A percentile compares a stretch with the other conserved stretches of the same genome.
Evolutionary conservation across 2,888 invertebrate genomes (phyloP).

Genomic region (Synergus laeviventris): DNA sequence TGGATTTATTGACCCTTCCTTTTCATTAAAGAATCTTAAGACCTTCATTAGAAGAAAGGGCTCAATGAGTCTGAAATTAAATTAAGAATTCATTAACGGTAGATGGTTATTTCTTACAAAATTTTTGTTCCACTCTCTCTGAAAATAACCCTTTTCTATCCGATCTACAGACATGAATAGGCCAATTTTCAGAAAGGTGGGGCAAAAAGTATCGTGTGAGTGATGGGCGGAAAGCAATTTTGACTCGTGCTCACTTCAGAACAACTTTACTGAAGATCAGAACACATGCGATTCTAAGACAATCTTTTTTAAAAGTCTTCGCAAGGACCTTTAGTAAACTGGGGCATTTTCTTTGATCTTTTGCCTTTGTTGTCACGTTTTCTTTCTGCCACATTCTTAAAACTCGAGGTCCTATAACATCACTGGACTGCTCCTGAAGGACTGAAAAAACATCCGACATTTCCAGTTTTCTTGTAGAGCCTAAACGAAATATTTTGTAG

Average conservation of each 20-base stretch:
- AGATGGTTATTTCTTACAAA: too few species aligned
- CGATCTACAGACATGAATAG: too few species aligned
- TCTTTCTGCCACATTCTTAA: background rate
- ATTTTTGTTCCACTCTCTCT: too few species aligned
- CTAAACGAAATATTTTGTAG: background rate
- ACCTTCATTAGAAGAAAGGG: conserved; percentile 68
- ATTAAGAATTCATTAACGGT: too few species aligned
- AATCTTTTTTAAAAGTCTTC: background rate
- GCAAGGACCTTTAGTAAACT: background rate
- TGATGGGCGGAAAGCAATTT: too few species aligned
- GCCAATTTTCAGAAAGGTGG: too few species aligned
- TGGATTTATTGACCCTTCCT: conserved; percentile 49
- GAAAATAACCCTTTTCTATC: too few species aligned
- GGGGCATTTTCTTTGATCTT: background rate
- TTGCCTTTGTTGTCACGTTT: background rate
- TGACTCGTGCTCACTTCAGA: background rate
- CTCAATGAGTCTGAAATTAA: conserved; percentile 64
- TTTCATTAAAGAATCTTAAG: conserved; percentile 62
- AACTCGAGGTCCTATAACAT: background rate
- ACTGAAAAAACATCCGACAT: background rate
- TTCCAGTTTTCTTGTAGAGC: background rate
- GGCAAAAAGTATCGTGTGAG: too few species aligned
- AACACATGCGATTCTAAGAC: background rate
- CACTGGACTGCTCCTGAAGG: background rate
- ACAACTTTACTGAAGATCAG: background rate